phyloP scores from a whole-genome alignment of 2,113 vertebrate genomes.

The Pungitius pungitius region DNA sequence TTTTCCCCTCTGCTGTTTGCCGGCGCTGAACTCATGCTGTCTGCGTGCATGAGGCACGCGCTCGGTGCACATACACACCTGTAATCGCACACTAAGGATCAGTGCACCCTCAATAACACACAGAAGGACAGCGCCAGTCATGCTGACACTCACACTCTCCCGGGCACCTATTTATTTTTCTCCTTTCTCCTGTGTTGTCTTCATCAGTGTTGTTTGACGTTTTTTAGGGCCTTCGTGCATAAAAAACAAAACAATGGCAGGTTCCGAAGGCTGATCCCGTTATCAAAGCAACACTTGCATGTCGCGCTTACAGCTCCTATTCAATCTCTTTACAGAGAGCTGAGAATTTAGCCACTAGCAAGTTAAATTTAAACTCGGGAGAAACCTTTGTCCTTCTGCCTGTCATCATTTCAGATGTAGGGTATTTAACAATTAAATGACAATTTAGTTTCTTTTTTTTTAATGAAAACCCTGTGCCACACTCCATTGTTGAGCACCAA shows the following conservation, averaged over 20 bases:
- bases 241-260: constrained; percentile 34
- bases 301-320: constrained; percentile 34
- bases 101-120: constrained; percentile 6
- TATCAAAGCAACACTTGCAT: constrained; percentile 21
- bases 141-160: constrained; percentile 5
- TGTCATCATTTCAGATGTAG: constrained; percentile 10
- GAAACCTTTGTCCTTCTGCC: not conserved
- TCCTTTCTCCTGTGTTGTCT: not conserved
- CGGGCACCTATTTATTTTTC: not conserved
- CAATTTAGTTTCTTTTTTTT: not conserved
- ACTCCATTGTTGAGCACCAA: not conserved
- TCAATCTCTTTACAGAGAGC: constrained; percentile 18
- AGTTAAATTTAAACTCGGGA: not conserved
- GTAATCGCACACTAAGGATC: constrained; percentile 17
- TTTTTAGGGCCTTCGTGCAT: constrained; percentile 37
- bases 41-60: not conserved
- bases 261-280: constrained; percentile 23
- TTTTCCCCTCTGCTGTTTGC: constrained; percentile 55
- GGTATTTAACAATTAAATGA: not conserved
- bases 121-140: constrained; percentile 12
- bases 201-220: constrained; percentile 21
- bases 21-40: constrained; percentile 45
- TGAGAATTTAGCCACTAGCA: not conserved
- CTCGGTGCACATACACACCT: constrained; percentile 16
- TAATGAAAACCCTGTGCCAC: not conserved